Conservation (phyloP, 2,888 invertebrate genomes). For the Nomada goodeniana region DNA sequence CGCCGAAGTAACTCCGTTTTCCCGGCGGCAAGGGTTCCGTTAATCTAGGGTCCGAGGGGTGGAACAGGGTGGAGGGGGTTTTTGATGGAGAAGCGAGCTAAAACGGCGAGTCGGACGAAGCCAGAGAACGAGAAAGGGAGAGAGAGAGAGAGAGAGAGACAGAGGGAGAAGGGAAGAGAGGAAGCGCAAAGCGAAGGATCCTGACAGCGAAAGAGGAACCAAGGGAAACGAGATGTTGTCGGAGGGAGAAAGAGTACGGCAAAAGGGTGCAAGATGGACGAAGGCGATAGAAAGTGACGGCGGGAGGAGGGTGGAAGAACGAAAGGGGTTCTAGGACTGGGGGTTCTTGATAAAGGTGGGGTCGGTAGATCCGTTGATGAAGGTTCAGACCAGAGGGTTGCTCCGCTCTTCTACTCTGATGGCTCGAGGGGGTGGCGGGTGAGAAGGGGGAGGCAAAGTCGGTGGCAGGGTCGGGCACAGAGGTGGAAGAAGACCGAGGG, state of each 20-base stretch:
- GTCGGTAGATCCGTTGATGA: conserved; percentile 84
- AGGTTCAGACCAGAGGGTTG: conserved; percentile 84
- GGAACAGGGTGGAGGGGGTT: conserved; percentile 54
- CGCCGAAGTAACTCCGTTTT: conserved; percentile 78
- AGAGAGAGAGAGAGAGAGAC: conserved; percentile 23
- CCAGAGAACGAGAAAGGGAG: background rate
- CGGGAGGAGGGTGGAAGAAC: conserved; percentile 55
- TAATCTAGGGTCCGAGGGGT: conserved; percentile 81
- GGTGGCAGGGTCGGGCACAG: conserved; percentile 67
- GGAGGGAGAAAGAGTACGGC: conserved; percentile 52
- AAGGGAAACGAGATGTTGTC: conserved; percentile 65
- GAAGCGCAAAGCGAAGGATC: conserved; percentile 55
- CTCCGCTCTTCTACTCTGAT: conserved; percentile 83
- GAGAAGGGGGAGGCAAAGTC: conserved; percentile 66
- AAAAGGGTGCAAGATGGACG: conserved; percentile 30
- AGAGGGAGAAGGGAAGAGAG: conserved; percentile 38
- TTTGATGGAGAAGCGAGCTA: conserved; percentile 54
- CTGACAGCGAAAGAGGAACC: conserved; percentile 59
- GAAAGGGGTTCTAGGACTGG: conserved; percentile 79
- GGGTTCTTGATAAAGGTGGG: conserved; percentile 76
- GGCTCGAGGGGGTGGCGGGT: conserved; percentile 76
- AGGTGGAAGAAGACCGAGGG: conserved; percentile 76
- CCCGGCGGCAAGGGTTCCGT: conserved; percentile 80
- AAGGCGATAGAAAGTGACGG: conserved; percentile 63
- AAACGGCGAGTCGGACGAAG: background rate